Conservation (phyloP, 2,888 invertebrate species). For the Elegia similella region DNA sequence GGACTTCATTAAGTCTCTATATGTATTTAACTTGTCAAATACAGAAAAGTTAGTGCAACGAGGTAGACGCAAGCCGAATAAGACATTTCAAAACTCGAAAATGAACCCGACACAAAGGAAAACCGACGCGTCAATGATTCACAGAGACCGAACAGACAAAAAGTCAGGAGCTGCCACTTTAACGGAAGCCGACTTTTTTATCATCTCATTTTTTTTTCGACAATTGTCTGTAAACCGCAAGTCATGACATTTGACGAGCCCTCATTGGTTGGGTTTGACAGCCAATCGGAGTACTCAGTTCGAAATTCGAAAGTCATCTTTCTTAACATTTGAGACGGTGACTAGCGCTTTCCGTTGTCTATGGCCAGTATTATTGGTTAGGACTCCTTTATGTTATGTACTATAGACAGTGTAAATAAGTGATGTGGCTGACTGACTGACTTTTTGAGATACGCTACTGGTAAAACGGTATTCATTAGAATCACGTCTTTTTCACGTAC, state of each 20-base stretch:
- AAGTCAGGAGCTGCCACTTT: slow-evolving; percentile 71
- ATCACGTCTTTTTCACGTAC: no score
- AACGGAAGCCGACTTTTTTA: slow-evolving; percentile 70
- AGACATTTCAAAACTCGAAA: neutral
- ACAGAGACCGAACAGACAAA: slow-evolving; percentile 51
- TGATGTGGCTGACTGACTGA: neutral
- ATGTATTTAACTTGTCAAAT: no score
- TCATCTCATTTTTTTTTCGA: slow-evolving; percentile 41
- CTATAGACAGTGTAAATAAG: slow-evolving; percentile 8
- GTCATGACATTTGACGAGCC: slow-evolving; percentile 78
- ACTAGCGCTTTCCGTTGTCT: slow-evolving; percentile 43
- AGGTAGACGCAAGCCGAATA: neutral
- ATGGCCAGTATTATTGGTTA: slow-evolving; percentile 24
- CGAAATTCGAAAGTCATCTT: slow-evolving; percentile 75
- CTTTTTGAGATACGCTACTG: neutral
- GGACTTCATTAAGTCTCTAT: no score
- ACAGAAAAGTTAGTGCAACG: no score
- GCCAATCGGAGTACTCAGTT: slow-evolving; percentile 72
- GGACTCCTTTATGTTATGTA: slow-evolving; percentile 27
- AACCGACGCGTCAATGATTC: slow-evolving; percentile 37
- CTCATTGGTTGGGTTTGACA: slow-evolving; percentile 77
- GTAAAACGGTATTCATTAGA: no score
- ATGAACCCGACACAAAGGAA: slow-evolving; percentile 15
- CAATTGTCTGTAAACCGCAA: slow-evolving; percentile 69
- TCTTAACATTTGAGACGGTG: slow-evolving; percentile 73